phyloP scores from a whole-genome alignment of 2,797 vertebrate genomes.

The Melanogrammus aeglefinus region DNA sequence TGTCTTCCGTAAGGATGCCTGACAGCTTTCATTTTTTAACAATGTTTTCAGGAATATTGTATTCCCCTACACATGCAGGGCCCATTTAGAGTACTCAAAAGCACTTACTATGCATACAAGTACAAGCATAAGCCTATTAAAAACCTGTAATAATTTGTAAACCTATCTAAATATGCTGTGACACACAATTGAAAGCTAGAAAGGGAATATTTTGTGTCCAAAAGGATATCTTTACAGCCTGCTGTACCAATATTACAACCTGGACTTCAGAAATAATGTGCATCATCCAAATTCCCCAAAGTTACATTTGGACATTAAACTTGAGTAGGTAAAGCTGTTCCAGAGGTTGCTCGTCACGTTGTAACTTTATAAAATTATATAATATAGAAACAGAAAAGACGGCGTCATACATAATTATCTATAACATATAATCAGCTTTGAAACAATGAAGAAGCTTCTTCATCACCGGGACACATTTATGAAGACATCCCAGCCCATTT shows the following conservation, averaged over 20 bases:
- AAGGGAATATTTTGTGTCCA: background rate
- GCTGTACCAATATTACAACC: background rate
- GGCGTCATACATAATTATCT: background rate
- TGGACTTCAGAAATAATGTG: background rate
- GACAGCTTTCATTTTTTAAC: background rate
- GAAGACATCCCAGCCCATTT: conserved; percentile 11
- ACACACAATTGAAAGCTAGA: background rate
- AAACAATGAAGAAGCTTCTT: background rate
- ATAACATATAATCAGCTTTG: background rate
- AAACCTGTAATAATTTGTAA: background rate
- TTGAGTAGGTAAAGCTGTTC: background rate
- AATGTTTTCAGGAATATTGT: background rate
- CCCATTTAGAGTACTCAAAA: background rate
- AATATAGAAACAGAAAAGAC: background rate
- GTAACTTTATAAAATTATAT: background rate
- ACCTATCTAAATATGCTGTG: background rate
- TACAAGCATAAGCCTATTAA: background rate
- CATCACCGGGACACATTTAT: background rate
- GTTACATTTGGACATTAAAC: background rate
- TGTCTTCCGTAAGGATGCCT: background rate
- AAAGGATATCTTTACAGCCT: background rate
- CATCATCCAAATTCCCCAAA: background rate
- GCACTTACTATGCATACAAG: background rate
- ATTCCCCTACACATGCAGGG: background rate
- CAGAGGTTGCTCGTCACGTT: background rate